Conservation (phyloP, 2,888 invertebrate genomes). For the Drosophila stalkeri region DNA sequence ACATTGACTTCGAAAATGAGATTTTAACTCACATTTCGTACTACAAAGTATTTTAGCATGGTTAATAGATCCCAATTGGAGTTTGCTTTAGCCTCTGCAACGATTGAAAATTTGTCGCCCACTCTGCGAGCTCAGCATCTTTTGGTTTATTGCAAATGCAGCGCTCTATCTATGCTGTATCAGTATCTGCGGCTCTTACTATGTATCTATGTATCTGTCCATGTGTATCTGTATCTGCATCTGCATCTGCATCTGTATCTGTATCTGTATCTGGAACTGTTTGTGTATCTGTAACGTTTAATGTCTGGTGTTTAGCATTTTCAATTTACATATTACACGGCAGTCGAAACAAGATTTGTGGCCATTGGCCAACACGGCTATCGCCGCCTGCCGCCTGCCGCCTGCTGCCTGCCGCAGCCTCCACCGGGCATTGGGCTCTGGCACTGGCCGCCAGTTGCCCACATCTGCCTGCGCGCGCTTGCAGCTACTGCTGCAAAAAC, state of each 20-base stretch:
- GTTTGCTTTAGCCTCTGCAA: neutral
- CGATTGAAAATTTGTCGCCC: conserved; percentile 10
- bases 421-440: neutral
- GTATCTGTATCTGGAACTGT: conserved; percentile 28
- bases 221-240: conserved; percentile 34
- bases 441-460: neutral
- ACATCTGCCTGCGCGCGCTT: neutral
- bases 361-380: conserved; percentile 47
- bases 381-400: conserved; percentile 21
- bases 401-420: conserved; percentile 6
- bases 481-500: conserved; percentile 55
- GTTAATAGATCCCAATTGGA: neutral
- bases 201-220: conserved; percentile 28
- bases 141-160: conserved; percentile 23
- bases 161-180: conserved; percentile 6
- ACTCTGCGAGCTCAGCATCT: conserved; percentile 20
- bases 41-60: neutral
- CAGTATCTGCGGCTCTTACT: conserved; percentile 27
- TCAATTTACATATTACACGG: conserved; percentile 81
- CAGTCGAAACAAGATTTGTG: conserved; percentile 79
- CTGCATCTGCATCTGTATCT: conserved; percentile 29
- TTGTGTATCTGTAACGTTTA: conserved; percentile 57
- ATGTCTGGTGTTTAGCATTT: conserved; percentile 82
- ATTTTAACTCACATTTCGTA: neutral
- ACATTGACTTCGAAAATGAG: too few species aligned